Evolutionary conservation across 2,113 vertebrate species (phyloP), one percentile per base, ranked within the genome.

Genomic region (Megalops atlanticus): DNA sequence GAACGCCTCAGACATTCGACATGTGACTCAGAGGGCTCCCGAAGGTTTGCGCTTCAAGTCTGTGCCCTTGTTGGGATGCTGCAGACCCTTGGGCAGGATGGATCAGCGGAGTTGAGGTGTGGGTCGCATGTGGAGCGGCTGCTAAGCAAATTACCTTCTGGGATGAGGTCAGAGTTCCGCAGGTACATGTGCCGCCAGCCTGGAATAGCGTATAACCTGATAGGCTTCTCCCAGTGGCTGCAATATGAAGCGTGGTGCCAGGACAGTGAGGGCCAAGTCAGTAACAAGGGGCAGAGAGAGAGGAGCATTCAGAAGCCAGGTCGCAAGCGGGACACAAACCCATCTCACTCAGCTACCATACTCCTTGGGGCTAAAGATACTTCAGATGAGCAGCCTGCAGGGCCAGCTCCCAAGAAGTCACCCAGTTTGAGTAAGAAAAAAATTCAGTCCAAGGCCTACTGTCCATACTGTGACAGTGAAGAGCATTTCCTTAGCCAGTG

Each of bases 91-190:
- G 72, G 80, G 1, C 76, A 45, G 1, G 21, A 76, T 21, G 45
- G 69, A 8, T 74, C 78, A 14, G 35, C 73, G 11, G 33, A 81
- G 38, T 68, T 77, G 24, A 71, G 31, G 4, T 72, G 54, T 43
- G 35, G 83, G 2, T 85, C 75, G 15, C 82, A 87, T 70, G 77
- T 84, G 15, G 76, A 40, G 10, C 6, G 80, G 1, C 79, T 82
- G 2, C 33, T 80, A 35, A 77, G 35, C 7, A 83, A 81, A 21
- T 78, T n/a, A n/a, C n/a, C n/a, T n/a, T n/a, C n/a, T n/a, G n/a
- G n/a, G n/a, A n/a, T n/a, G n/a, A n/a, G n/a, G 7, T 27, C 77
- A n/a, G 24, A 75, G 1, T 84, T 84, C 43, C 24, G 36, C 16
- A 14, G 74, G 31, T 7, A 72, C 40, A 18, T 38, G 38, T 58